Evolutionary conservation across 2,797 vertebrate genomes (phyloP).

Genomic region (Phoxinus dragarum): DNA sequence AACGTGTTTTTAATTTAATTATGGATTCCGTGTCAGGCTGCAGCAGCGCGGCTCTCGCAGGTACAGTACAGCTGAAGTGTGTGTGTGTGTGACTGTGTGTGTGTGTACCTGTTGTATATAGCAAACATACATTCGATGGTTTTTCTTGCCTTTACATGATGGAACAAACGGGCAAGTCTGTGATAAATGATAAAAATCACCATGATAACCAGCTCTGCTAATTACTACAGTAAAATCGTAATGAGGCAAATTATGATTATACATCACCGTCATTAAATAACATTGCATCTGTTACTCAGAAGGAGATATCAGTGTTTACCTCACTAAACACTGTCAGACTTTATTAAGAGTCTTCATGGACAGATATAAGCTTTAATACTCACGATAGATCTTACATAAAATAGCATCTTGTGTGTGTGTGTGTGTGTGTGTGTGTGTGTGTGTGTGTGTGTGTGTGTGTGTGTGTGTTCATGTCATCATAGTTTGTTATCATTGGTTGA

Average conservation of each 20-base stretch:
- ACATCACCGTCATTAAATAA: no score
- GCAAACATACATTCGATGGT: neutral
- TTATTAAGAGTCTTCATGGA: neutral
- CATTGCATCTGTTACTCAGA: no score
- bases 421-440: no score
- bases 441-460: no score
- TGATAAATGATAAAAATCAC: neutral
- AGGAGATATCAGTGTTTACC: neutral
- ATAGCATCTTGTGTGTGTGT: no score
- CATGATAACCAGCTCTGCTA: neutral
- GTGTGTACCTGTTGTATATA: neutral
- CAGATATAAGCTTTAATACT: neutral
- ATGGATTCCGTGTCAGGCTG: neutral
- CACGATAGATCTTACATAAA: no score
- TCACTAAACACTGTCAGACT: neutral
- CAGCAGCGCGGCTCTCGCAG: neutral
- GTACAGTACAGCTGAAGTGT: neutral
- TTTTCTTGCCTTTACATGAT: neutral
- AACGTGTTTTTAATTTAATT: neutral
- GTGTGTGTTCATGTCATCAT: no score
- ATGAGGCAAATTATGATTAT: no score
- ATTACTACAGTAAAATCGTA: no score
- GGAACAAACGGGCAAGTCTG: neutral
- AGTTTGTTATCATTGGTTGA: fast-evolving
- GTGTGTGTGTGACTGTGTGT: neutral